Conservation (phyloP, 2,888 invertebrate genomes). For the Synanthedon myopaeformis region DNA sequence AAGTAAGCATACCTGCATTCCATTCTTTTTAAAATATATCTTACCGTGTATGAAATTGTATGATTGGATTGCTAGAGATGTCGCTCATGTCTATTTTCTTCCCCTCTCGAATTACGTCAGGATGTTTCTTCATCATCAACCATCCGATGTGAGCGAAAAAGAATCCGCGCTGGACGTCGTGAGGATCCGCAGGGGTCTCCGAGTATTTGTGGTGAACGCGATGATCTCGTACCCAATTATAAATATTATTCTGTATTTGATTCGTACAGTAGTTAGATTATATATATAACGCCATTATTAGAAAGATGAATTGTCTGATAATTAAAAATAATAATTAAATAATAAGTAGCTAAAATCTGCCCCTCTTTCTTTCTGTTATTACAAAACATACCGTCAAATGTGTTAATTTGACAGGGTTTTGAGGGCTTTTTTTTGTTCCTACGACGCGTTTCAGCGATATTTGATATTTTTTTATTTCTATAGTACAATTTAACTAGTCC, state of each 20-base stretch:
- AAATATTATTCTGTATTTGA: slow-evolving; percentile 72
- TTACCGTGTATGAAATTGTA: slow-evolving; percentile 82
- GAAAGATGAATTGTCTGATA: too few species aligned
- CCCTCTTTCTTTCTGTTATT: too few species aligned
- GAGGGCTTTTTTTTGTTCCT: too few species aligned
- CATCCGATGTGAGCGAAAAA: slow-evolving; percentile 95
- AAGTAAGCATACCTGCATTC: background rate
- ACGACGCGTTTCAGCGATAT: too few species aligned
- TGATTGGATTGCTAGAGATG: slow-evolving; percentile 79
- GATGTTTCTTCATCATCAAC: slow-evolving; percentile 91
- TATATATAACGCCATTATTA: too few species aligned
- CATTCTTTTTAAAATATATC: slow-evolving; percentile 10
- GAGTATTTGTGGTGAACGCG: slow-evolving; percentile 80
- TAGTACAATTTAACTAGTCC: too few species aligned
- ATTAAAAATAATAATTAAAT: too few species aligned
- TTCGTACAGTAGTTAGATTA: too few species aligned
- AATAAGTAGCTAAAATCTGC: too few species aligned
- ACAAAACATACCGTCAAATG: too few species aligned
- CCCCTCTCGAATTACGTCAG: slow-evolving; percentile 83
- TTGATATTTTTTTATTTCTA: too few species aligned
- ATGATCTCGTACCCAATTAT: slow-evolving; percentile 82
- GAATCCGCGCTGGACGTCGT: slow-evolving; percentile 85
- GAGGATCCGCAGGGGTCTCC: slow-evolving; percentile 87
- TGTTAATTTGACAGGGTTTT: too few species aligned
- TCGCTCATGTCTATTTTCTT: slow-evolving; percentile 86